Percentiles rank a stretch among this genome's conserved stretches.
These are phyloP conservation scores for Orestias chungarensis DNA, from an alignment of 2,797 vertebrate genomes.

Conservation along the genomic window DNA sequence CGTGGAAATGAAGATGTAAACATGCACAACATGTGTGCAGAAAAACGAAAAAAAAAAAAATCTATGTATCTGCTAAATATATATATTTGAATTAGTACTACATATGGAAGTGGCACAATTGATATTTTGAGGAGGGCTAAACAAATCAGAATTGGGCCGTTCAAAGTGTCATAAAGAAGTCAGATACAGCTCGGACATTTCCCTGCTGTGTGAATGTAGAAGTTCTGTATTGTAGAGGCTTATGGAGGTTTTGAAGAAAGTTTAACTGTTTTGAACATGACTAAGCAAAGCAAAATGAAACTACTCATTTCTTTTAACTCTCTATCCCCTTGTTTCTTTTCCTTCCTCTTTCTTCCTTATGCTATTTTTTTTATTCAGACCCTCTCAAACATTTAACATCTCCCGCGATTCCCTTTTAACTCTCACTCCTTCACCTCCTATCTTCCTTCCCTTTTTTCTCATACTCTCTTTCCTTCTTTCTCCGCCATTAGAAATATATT, in stretches of 20 bases:
- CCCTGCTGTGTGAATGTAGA: too few relatives aligned
- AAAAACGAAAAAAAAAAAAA: too few relatives aligned
- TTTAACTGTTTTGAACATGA: slow-evolving; percentile 62
- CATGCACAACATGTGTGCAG: too few relatives aligned
- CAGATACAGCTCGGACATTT: too few relatives aligned
- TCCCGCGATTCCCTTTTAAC: slow-evolving; percentile 14
- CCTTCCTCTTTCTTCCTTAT: slow-evolving; percentile 9
- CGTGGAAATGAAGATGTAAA: too few relatives aligned
- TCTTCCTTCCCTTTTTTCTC: slow-evolving; percentile 6
- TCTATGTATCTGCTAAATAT: too few relatives aligned
- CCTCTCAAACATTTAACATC: slow-evolving; percentile 27
- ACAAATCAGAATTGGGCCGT: too few relatives aligned
- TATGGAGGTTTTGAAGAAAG: slow-evolving; percentile 59
- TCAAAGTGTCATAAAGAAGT: too few relatives aligned
- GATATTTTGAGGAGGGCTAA: too few relatives aligned
- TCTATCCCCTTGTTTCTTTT: slow-evolving; percentile 8
- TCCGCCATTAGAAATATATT: slow-evolving; percentile 76
- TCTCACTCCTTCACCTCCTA: slow-evolving; percentile 13
- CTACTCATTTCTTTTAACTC: slow-evolving; percentile 41
- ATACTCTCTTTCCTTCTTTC: slow-evolving; percentile 24
- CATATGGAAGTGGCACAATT: too few relatives aligned
- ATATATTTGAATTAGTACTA: too few relatives aligned
- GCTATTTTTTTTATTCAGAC: slow-evolving; percentile 22
- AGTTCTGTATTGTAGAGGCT: too few relatives aligned
- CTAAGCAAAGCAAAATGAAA: slow-evolving; percentile 71